Percentiles rank a stretch among this genome's conserved stretches.
Conservation (phyloP, 2,113 vertebrate species). For the Puffinus mauretanicus region DNA sequence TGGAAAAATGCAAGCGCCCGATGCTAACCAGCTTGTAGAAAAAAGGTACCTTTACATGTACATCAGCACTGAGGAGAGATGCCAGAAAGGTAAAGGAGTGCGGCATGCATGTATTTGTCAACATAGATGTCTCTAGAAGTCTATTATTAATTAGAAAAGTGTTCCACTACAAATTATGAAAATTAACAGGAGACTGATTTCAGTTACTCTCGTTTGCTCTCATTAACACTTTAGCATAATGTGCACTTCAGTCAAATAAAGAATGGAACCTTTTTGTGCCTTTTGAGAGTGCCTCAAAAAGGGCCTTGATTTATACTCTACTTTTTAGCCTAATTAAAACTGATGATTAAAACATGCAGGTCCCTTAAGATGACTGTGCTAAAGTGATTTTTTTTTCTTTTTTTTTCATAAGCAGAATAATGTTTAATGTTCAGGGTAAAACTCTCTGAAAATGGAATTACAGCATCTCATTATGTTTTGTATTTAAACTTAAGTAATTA, state of each 20-base stretch:
- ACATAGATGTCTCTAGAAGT: conserved; percentile 23
- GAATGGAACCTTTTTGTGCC: conserved; percentile 14
- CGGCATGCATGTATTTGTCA: background rate
- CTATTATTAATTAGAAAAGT: conserved; percentile 52
- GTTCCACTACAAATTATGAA: conserved; percentile 47
- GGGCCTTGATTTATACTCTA: conserved; percentile 43
- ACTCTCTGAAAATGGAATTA: background rate
- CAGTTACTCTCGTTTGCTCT: conserved; percentile 23
- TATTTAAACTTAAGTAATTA: conserved; percentile 18
- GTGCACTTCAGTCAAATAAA: conserved; percentile 42
- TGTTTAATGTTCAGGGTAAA: conserved; percentile 24
- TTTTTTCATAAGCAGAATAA: conserved; percentile 3
- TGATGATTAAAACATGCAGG: conserved; percentile 56
- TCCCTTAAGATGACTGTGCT: conserved; percentile 40
- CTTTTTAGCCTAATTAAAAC: conserved; percentile 64
- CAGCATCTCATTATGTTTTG: background rate
- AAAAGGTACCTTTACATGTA: background rate
- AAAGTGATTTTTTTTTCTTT: background rate
- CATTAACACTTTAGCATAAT: conserved; percentile 33
- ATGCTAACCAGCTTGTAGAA: background rate
- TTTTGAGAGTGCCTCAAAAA: conserved; percentile 53
- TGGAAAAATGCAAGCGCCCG: background rate
- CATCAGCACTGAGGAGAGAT: background rate
- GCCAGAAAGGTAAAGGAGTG: background rate
- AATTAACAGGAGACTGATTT: conserved; percentile 42